Base-by-base conservation (phyloP, 2,797 vertebrate species). In the Sciurus vulgaris region DNA sequence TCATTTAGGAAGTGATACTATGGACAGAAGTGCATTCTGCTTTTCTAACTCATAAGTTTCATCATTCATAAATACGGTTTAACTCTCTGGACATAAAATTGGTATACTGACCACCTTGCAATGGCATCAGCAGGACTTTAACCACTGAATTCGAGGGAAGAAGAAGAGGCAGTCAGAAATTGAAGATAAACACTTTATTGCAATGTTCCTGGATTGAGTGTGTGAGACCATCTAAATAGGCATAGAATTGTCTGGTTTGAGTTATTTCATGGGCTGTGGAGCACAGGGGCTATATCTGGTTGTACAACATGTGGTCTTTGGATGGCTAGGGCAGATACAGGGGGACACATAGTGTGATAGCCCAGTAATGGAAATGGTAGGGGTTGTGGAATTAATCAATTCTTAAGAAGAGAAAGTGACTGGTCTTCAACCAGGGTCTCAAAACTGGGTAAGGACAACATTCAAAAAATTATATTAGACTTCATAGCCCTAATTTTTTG, bases 381-480 rank as follows among this genome's bases (percentile, higher is more conserved):
- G 1, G 1, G 33, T 30, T 30, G 13, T 2, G 7, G 33, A 38
- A 0, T 28, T 41, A 35, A 14, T 56, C 7, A n/a, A 3, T 30
- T 3, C 18, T 77, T 4, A 56, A 67, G 38, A 41, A 15, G n/a
- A 26, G 9, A 11, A 67, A n/a, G 28, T 72, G 49, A 38, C 49
- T 28, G 0, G 49, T 10, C 2, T 41, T 24, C 4, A 70, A 1
- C 1, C 14, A 82, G 28, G 28, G 22, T 49, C n/a, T 54, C 15
- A 86, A 56, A 44, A 72, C 22, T 54, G 13, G 17, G n/a, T 33
- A 35, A 89, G 54, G 3, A n/a, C 7, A 69, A 5, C 7, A 33
- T 26, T 78, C 63, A 35, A 30, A 79, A 65, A 91, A 65, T 1
- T 79, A 2, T 30, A 12, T n/a, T 89, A 47, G 15, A 41, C 13